Conservation (phyloP, 1,140 invertebrate genomes). For the Gonioctena quinquepunctata region DNA sequence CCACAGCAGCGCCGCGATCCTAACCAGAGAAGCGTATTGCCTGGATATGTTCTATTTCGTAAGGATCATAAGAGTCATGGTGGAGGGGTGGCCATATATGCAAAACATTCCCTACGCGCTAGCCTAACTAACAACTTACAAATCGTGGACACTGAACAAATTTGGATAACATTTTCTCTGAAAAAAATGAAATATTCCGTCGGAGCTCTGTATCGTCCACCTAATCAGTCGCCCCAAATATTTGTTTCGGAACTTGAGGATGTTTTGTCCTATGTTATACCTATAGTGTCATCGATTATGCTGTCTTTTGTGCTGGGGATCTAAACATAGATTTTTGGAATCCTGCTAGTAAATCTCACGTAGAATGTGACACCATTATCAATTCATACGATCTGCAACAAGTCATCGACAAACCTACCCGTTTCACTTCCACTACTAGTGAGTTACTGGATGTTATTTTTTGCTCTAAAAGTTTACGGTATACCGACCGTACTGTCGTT, state of each 20-base stretch:
- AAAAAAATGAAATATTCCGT: too few relatives aligned
- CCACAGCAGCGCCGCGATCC: too few relatives aligned
- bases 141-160: too few relatives aligned
- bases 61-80: too few relatives aligned
- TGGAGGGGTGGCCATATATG: too few relatives aligned
- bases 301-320: background rate
- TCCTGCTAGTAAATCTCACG: background rate
- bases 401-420: background rate
- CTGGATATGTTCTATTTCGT: too few relatives aligned
- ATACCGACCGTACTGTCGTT: background rate
- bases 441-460: background rate
- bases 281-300: background rate
- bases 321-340: background rate
- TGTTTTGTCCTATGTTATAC: background rate
- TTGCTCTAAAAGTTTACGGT: background rate
- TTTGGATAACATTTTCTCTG: too few relatives aligned
- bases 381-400: background rate
- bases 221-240: too few relatives aligned
- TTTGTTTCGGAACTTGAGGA: background rate
- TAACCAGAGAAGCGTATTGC: too few relatives aligned
- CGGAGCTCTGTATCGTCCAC: too few relatives aligned
- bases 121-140: too few relatives aligned
- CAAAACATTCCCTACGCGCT: too few relatives aligned
- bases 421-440: background rate
- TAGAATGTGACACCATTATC: background rate